These are phyloP conservation scores for Leptopilina syphax DNA, from an alignment of 2,888 invertebrate genomes.

Conservation along the genomic window DNA sequence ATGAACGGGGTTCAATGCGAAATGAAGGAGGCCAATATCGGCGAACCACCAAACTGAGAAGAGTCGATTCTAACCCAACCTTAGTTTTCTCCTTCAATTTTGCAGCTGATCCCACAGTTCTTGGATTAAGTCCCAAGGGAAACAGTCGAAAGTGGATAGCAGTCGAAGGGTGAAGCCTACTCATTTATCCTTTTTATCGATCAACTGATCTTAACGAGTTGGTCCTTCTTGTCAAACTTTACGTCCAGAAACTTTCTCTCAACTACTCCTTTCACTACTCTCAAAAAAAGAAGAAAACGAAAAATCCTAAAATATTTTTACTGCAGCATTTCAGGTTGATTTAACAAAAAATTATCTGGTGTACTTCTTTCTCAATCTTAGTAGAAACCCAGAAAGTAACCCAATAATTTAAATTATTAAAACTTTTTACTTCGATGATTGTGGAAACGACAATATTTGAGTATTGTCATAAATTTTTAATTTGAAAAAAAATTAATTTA, in stretches of 20 bases:
- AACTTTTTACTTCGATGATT: too few relatives aligned
- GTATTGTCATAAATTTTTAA: too few relatives aligned
- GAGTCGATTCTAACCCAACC: slow-evolving; percentile 49
- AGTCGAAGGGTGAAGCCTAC: slow-evolving; percentile 59
- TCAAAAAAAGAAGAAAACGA: too few relatives aligned
- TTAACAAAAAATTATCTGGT: too few relatives aligned
- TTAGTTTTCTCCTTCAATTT: slow-evolving; percentile 55
- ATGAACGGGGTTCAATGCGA: slow-evolving; percentile 67
- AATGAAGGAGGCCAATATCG: slow-evolving; percentile 70
- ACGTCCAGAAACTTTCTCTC: slow-evolving; percentile 26
- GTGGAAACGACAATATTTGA: too few relatives aligned
- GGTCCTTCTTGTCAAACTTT: slow-evolving; percentile 25
- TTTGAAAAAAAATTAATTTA: too few relatives aligned
- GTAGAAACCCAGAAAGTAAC: too few relatives aligned
- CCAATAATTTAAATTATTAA: too few relatives aligned
- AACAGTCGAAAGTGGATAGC: slow-evolving; percentile 50
- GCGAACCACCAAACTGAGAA: slow-evolving; percentile 60
- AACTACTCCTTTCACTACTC: not conserved
- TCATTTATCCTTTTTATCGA: slow-evolving; percentile 60
- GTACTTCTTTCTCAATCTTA: too few relatives aligned
- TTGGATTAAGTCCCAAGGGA: slow-evolving; percentile 61
- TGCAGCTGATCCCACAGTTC: slow-evolving; percentile 59
- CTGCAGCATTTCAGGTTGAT: not conserved
- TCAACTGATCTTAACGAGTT: slow-evolving; percentile 29
- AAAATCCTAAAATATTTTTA: not conserved